Conservation (phyloP, 2,797 vertebrate species). For the Anguilla megastoma region DNA sequence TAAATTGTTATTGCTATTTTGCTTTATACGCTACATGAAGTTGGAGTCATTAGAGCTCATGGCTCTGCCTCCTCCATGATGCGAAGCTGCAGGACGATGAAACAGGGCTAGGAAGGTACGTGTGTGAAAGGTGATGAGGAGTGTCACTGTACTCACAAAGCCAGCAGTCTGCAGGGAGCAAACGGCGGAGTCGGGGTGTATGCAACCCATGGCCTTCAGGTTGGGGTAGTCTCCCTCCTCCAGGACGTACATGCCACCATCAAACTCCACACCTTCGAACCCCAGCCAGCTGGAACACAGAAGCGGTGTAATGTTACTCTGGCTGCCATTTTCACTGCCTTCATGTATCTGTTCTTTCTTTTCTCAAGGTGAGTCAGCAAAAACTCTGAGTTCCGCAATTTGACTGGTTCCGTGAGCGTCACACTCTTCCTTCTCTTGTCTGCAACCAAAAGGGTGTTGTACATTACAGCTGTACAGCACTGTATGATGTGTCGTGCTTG, state of each 20-base stretch:
- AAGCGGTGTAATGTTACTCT: neutral
- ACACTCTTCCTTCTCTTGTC: neutral
- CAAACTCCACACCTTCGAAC: conserved; percentile 79
- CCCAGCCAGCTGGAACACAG: conserved; percentile 78
- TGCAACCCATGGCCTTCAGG: conserved; percentile 82
- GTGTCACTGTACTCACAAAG: conserved; percentile 77
- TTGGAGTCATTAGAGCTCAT: neutral
- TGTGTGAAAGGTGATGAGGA: neutral
- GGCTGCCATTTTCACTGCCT: neutral
- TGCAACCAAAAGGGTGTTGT: no score
- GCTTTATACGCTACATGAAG: neutral
- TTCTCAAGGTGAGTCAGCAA: neutral
- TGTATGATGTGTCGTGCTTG: neutral
- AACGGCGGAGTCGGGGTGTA: conserved; percentile 63
- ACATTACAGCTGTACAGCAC: no score
- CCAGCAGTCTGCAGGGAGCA: conserved; percentile 79
- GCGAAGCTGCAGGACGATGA: neutral
- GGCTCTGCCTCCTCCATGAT: neutral
- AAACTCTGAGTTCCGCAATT: neutral
- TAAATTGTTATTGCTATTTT: neutral
- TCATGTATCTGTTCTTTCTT: neutral
- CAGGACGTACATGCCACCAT: conserved; percentile 82
- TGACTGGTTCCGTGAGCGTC: neutral
- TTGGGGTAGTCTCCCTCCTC: conserved; percentile 87
- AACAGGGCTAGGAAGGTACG: neutral